A percentile compares a stretch with the other conserved stretches of the same genome.
Evolutionary conservation across 2,888 invertebrate species (phyloP).

Genomic region (Pedicia rivosa): DNA sequence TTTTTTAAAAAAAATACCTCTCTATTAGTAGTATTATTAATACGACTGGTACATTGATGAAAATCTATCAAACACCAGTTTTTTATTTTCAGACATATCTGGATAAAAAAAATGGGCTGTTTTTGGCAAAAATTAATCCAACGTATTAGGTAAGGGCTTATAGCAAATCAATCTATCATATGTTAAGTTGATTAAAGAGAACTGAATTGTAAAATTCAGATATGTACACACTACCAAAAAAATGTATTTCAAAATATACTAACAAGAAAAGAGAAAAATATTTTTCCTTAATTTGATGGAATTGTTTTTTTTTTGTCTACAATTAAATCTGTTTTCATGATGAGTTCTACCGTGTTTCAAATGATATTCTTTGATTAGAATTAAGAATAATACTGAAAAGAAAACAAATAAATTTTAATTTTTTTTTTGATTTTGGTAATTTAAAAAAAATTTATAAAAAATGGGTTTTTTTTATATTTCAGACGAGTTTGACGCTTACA

Average conservation of each 20-base stretch:
- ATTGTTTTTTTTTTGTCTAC: too few species aligned
- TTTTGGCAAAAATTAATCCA: constrained; percentile 12
- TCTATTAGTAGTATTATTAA: constrained; percentile 30
- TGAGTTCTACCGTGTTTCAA: constrained; percentile 41
- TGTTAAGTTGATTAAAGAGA: neutral
- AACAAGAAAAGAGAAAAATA: too few species aligned
- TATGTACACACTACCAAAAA: too few species aligned
- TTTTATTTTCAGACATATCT: constrained; percentile 63
- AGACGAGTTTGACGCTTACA: constrained; percentile 98
- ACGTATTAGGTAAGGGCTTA: constrained; percentile 12
- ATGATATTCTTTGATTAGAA: constrained; percentile 40
- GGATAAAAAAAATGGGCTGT: constrained; percentile 11
- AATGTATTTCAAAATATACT: too few species aligned
- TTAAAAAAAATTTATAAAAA: neutral
- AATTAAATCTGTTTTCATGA: too few species aligned
- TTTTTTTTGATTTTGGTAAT: constrained; percentile 1
- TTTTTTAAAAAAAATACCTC: constrained; percentile 1
- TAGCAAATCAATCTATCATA: neutral
- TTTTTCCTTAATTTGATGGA: too few species aligned
- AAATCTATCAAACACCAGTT: constrained; percentile 77
- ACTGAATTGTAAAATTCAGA: too few species aligned
- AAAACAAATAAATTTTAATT: neutral
- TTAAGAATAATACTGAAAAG: constrained; percentile 15
- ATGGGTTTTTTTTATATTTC: constrained; percentile 32
- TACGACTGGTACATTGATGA: constrained; percentile 20